Conservation (phyloP, 2,888 invertebrate genomes). For the Stenodema calcarata region DNA sequence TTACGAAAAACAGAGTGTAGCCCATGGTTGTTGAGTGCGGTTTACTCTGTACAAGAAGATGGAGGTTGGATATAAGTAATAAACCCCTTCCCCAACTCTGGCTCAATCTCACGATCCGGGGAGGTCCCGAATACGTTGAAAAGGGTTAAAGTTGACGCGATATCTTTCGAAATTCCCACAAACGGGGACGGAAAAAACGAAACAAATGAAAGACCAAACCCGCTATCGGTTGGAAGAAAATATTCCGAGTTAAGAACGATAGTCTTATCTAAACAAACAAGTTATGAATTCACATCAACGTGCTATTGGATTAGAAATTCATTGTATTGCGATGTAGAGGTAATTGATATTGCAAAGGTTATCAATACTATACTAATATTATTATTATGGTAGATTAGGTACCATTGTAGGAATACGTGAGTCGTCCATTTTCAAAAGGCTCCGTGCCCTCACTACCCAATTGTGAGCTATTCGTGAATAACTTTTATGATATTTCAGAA, state of each 20-base stretch:
- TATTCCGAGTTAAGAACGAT: background rate
- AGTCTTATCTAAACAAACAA: background rate
- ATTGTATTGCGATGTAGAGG: too few species aligned
- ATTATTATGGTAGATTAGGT: too few species aligned
- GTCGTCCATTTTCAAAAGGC: too few species aligned
- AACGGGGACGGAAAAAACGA: background rate
- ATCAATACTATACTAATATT: too few species aligned
- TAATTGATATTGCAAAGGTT: too few species aligned
- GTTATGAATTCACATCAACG: background rate
- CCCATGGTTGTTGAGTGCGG: background rate
- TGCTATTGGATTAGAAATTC: background rate
- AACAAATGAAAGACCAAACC: too few species aligned
- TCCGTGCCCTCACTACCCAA: too few species aligned
- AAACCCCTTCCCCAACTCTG: background rate
- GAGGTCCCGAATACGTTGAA: background rate
- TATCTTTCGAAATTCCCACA: background rate
- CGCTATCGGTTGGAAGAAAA: background rate
- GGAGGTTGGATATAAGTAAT: background rate
- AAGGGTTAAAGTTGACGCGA: background rate
- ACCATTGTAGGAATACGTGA: too few species aligned
- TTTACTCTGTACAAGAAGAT: background rate
- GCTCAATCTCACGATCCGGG: background rate
- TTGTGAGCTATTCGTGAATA: too few species aligned
- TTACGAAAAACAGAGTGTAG: background rate
- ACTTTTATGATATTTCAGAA: too few species aligned